Base-by-base conservation (phyloP, 1,140 invertebrate species). In the Formica exsecta region DNA sequence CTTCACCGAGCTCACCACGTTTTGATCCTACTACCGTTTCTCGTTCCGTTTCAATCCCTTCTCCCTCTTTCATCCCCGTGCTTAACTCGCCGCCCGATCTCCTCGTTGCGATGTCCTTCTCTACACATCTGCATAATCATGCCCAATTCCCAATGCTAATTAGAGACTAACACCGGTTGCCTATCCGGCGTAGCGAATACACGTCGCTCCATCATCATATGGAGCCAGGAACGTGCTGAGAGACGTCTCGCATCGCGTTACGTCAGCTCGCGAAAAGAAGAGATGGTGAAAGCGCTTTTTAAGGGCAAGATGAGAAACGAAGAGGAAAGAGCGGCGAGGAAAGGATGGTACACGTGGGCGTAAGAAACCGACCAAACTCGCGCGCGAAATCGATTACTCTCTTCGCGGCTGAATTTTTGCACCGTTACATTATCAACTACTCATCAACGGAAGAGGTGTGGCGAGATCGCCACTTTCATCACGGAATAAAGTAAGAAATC, bases 101-200 rank as follows among this genome's bases (percentile, higher is more conserved):
- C 3, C 64, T 64, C 81, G 70, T 86, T 79, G 85, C 70, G 84
- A 93, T 94, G 93, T 92, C 90, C 91, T 64, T 81, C 91, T 92
- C 68, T 86, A 89, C 92, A 91, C 93, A 93, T 94, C 91, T 94
- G 93, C 93, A 95, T 94, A 94, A 94, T 95, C 92, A 94, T 92
- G 89, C 91, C 90, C 89, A 93, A 94, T 94, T 94, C 92, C 93
- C 92, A 93, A 94, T 94, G 93, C 94, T 94, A 95, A 94, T 94
- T 94, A 94, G 93, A 94, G 92, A 92, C 92, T 91, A 85, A 16
- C 86, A 89, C 48, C 48, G 66, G 83, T 90, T 66, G 62, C 61
- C 54, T 66, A 68, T 61, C 70, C 91, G 90, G 92, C 89, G 89
- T 90, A 90, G 91, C 92, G 91, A 93, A 92, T 93, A 91, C 91